Conservation (phyloP, 2,888 invertebrate species). For the Pseudanteris insignis region DNA sequence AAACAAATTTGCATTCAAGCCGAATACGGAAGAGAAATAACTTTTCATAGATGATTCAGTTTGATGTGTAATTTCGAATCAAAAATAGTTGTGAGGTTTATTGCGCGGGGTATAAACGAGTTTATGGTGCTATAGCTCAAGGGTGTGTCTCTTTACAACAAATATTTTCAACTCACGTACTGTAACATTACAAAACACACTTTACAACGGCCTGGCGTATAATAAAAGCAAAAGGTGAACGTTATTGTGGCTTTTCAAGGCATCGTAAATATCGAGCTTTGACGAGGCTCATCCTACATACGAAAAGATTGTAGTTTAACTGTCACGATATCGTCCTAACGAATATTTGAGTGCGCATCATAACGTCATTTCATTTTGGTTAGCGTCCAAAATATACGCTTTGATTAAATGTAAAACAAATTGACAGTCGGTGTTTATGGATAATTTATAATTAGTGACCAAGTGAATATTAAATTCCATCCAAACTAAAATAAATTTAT, state of each 20-base stretch:
- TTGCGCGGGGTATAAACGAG: constrained; percentile 20
- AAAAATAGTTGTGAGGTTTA: constrained; percentile 36
- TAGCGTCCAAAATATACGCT: background rate
- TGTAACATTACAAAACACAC: constrained; percentile 36
- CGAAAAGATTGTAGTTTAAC: constrained; percentile 14
- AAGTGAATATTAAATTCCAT: no score
- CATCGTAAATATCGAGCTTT: constrained; percentile 43
- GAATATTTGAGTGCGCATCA: constrained; percentile 7
- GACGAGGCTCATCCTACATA: constrained; percentile 32
- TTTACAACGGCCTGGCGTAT: constrained; percentile 35
- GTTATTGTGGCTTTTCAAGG: constrained; percentile 32
- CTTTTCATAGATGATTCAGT: constrained; percentile 22
- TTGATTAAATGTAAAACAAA: background rate
- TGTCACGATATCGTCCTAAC: constrained; percentile 11
- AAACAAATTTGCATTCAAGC: constrained; percentile 6
- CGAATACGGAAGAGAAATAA: constrained; percentile 2
- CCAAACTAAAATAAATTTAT: no score
- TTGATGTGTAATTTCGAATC: constrained; percentile 27
- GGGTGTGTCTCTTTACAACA: constrained; percentile 41
- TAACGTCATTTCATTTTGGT: background rate
- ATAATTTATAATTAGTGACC: no score
- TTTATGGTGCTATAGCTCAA: constrained; percentile 33
- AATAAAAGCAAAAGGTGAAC: constrained; percentile 40
- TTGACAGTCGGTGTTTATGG: no score
- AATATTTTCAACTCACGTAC: constrained; percentile 41